These are phyloP conservation scores for Papilio gigon DNA, from an alignment of 2,888 invertebrate genomes.

Conservation along the genomic window DNA sequence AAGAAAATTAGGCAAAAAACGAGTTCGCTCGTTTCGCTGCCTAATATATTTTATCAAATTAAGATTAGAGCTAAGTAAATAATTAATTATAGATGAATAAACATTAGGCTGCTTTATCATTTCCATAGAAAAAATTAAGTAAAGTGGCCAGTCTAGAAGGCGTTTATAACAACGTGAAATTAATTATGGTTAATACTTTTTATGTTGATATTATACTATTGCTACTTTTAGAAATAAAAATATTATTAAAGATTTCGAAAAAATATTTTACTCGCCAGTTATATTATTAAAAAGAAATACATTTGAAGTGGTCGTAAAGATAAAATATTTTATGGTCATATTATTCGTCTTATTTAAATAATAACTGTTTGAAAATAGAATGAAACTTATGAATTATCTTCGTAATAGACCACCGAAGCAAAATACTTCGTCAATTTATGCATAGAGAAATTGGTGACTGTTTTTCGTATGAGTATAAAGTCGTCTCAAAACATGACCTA, in stretches of 20 bases:
- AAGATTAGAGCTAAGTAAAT: neutral
- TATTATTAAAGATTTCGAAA: too few species aligned
- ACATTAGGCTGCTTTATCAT: neutral
- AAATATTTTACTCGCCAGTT: neutral
- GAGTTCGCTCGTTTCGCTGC: neutral
- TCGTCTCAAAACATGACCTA: constrained; percentile 24
- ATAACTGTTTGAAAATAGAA: neutral
- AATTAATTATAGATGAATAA: constrained; percentile 7
- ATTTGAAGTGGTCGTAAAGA: neutral
- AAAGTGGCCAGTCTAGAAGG: neutral
- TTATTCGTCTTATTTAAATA: neutral
- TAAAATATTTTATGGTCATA: neutral
- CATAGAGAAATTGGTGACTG: neutral
- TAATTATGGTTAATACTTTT: neutral
- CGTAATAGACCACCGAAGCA: neutral
- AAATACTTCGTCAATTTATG: neutral
- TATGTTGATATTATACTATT: too few species aligned
- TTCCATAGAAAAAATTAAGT: constrained; percentile 6
- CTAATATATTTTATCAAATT: neutral
- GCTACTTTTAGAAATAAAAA: neutral
- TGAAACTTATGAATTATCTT: too few species aligned
- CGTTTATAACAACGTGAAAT: neutral
- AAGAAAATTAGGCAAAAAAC: constrained; percentile 2
- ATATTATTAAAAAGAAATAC: too few species aligned
- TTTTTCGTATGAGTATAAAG: neutral